phyloP scores from a whole-genome alignment of 2,797 vertebrate species.

The Salarias fasciatus region DNA sequence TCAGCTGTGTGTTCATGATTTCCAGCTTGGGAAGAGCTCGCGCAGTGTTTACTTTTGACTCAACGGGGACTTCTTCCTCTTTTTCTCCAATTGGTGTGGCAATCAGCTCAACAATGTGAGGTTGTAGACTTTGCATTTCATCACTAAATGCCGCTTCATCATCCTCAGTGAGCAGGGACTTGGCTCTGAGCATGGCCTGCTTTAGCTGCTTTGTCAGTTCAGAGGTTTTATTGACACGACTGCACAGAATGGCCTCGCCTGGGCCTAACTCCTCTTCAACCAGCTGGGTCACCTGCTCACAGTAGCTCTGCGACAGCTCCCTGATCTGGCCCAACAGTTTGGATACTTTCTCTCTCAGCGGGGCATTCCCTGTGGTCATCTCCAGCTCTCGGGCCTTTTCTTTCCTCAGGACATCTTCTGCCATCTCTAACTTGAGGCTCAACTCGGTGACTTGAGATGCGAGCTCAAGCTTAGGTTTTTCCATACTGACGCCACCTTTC shows the following conservation, averaged over 20 bases:
- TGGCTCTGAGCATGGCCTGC: slow-evolving; percentile 54
- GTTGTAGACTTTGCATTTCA: slow-evolving; percentile 61
- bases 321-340: slow-evolving; percentile 64
- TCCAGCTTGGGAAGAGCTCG: slow-evolving; percentile 70
- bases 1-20: slow-evolving; percentile 63
- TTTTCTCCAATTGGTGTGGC: slow-evolving; percentile 35
- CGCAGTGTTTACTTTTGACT: slow-evolving; percentile 33
- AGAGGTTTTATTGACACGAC: slow-evolving; percentile 49
- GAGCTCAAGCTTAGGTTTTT: slow-evolving; percentile 63
- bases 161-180: slow-evolving; percentile 64
- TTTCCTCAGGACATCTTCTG: slow-evolving; percentile 58
- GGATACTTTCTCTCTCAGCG: slow-evolving; percentile 62
- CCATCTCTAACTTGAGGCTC: slow-evolving; percentile 62
- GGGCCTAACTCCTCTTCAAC: slow-evolving; percentile 71
- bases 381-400: slow-evolving; percentile 61
- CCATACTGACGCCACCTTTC: slow-evolving; percentile 50
- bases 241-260: slow-evolving; percentile 54
- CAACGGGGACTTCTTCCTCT: slow-evolving; percentile 20
- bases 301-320: slow-evolving; percentile 57
- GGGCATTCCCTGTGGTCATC: slow-evolving; percentile 48
- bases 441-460: slow-evolving; percentile 70
- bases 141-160: slow-evolving; percentile 51
- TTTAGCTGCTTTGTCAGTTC: slow-evolving; percentile 66
- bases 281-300: slow-evolving; percentile 57
- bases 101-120: slow-evolving; percentile 50